These are phyloP conservation scores for Leptinotarsa texana DNA, from an alignment of 1,140 invertebrate genomes.

Conservation along the genomic window DNA sequence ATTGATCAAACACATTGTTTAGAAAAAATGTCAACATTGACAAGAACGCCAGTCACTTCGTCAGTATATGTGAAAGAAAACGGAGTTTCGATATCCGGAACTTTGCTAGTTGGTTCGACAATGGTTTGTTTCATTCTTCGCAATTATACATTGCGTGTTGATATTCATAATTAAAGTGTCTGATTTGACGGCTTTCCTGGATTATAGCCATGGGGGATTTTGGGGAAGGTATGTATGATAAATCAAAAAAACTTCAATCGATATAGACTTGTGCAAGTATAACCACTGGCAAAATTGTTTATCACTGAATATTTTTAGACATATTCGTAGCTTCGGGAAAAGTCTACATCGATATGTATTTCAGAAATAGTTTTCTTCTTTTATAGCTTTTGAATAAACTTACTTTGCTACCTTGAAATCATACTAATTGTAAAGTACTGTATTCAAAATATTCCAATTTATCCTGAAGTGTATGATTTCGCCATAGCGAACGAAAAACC, in stretches of 20 bases:
- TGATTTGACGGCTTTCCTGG: background rate
- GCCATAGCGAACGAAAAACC: too few species aligned
- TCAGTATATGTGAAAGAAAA: background rate
- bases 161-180: background rate
- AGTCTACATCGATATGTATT: too few species aligned
- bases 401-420: too few species aligned
- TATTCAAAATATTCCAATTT: too few species aligned
- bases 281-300: too few species aligned
- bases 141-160: background rate
- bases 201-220: background rate
- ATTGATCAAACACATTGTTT: conserved; percentile 4
- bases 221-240: background rate
- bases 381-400: too few species aligned
- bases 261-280: too few species aligned
- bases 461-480: too few species aligned
- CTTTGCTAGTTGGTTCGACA: background rate
- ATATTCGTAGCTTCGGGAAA: too few species aligned
- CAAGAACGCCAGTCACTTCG: conserved; percentile 1
- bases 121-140: background rate
- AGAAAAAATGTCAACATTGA: conserved; percentile 1
- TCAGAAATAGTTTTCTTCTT: too few species aligned
- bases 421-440: too few species aligned
- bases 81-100: background rate
- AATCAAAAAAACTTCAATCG: background rate
- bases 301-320: too few species aligned